phyloP scores from a whole-genome alignment of 2,888 invertebrate species.

The Neoascia interrupta region DNA sequence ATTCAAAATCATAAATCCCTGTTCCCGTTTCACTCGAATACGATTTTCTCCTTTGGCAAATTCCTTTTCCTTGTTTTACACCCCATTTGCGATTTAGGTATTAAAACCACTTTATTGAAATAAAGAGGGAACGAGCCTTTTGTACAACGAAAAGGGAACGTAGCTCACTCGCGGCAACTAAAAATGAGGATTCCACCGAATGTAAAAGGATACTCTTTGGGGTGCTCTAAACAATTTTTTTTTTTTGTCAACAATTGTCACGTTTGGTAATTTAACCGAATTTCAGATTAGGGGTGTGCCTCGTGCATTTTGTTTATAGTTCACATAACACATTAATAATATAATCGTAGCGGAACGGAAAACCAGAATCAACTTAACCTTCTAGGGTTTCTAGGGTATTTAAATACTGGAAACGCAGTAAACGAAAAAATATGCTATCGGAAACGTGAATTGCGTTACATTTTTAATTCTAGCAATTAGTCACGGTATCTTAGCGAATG shows the following conservation, averaged over 20 bases:
- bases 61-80: slow-evolving; percentile 28
- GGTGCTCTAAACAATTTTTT: too few species aligned
- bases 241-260: slow-evolving; percentile 53
- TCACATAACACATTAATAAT: background rate
- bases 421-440: too few species aligned
- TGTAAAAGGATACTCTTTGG: slow-evolving; percentile 7
- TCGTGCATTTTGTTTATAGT: background rate
- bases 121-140: slow-evolving; percentile 11
- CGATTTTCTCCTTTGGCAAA: background rate
- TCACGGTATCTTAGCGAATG: too few species aligned
- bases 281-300: background rate
- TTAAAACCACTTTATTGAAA: slow-evolving; percentile 44
- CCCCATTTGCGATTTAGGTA: slow-evolving; percentile 50
- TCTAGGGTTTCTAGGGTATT: too few species aligned
- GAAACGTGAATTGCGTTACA: too few species aligned
- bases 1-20: too few species aligned
- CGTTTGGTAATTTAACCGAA: slow-evolving; percentile 46
- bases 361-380: too few species aligned
- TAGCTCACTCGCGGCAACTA: slow-evolving; percentile 1
- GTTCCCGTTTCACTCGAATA: slow-evolving; percentile 9
- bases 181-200: background rate
- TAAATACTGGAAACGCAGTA: too few species aligned
- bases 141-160: slow-evolving; percentile 1
- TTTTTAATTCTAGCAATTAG: too few species aligned
- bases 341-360: background rate